Evolutionary conservation across 2,113 vertebrate species (phyloP), one percentile per base, ranked within the genome.

Genomic region (Phrynosoma blainvillii): DNA sequence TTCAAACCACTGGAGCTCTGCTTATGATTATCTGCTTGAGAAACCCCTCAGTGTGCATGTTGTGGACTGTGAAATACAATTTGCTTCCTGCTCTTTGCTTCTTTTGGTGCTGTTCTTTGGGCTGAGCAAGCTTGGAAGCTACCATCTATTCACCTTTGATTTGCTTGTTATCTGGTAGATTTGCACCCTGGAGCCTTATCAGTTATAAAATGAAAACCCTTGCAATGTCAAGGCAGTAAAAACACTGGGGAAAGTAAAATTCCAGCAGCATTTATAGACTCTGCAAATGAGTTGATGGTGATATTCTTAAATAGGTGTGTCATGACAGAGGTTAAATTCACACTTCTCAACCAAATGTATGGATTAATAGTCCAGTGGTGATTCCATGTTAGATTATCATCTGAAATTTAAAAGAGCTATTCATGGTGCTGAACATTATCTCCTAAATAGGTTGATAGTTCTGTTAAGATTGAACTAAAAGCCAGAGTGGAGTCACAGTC

Each of bases 21-120:
- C 65, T 73, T 20, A 83, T 79, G 74, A 71, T 27, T 66, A 84
- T n/a, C 23, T 84, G 36, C 83, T 66, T 85, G 54, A 85, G 68
- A 54, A 89, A 88, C 62, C 0, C 30, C 52, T 52, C 56, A 0
- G 32, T 66, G 1, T n/a, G 30, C 62, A 13, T 1, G 42, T 88
- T 89, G 65, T 71, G 68, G n/a, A 87, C 54, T 82, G 25, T 40
- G 85, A 82, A 40, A 84, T 59, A 9, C 36, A 36, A 2, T 82
- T 90, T 87, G 2, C 0, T 76, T 84, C 2, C 23, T 79, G n/a
- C 30, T 52, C 54, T 79, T 68, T 23, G 5, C 65, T 84, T 40
- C 40, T 85, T 11, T 27, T 1, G 32, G 2, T 74, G 5, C 6
- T 71, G 0, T 87, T 65, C 0, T 70, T 86, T 30, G 40, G 10